Percentiles rank a stretch among this genome's conserved stretches.
phyloP scores from a whole-genome alignment of 2,797 vertebrate genomes.

The Poecilia gillii region DNA sequence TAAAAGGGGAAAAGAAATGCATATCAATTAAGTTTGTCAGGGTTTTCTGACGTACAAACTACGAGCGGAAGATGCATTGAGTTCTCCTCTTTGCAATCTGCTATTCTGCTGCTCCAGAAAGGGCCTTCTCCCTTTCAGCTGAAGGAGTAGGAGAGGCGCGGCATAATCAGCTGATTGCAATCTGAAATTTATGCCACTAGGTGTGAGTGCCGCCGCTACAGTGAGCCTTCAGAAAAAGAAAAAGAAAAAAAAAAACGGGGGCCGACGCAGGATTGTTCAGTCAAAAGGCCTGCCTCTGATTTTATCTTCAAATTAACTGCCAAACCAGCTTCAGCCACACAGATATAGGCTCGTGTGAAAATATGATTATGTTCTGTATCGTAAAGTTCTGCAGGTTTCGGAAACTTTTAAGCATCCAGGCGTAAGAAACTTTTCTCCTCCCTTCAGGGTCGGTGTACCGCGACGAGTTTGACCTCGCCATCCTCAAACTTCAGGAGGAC shows the following conservation, averaged over 20 bases:
- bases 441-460: constrained; percentile 90
- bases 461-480: constrained; percentile 95
- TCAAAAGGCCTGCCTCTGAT: constrained; percentile 3
- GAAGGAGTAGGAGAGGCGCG: too few species aligned
- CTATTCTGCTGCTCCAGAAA: neutral
- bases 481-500: constrained; percentile 97
- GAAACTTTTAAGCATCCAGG: neutral
- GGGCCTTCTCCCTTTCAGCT: neutral
- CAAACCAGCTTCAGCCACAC: neutral
- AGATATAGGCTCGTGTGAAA: neutral
- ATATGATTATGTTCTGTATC: neutral
- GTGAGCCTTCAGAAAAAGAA: too few species aligned
- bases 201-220: neutral
- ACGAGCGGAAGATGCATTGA: neutral
- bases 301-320: neutral
- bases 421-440: neutral
- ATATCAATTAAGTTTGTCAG: neutral
- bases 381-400: neutral
- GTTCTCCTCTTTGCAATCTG: constrained; percentile 1
- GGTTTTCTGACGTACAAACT: neutral
- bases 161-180: neutral
- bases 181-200: constrained; percentile 6
- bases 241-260: neutral
- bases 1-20: neutral
- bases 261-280: neutral